Percentiles rank a stretch among this genome's conserved stretches.
Evolutionary conservation across 2,888 invertebrate species (phyloP).

Genomic region (Rutpela maculata): DNA sequence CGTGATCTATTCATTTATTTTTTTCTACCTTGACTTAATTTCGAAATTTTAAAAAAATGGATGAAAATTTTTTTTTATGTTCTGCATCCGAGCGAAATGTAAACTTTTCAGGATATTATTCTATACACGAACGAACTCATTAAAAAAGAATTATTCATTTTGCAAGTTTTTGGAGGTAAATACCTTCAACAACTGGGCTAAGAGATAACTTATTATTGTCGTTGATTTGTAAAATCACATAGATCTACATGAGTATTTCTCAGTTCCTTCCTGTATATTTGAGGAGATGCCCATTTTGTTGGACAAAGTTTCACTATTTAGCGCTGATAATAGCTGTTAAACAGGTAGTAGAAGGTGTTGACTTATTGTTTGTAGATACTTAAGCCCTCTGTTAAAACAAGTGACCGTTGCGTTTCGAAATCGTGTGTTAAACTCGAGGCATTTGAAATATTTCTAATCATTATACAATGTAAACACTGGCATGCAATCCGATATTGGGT

Average conservation of each 20-base stretch:
- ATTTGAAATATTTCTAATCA: constrained; percentile 34
- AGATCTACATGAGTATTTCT: neutral
- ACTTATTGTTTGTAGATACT: constrained; percentile 45
- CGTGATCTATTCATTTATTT: too few relatives aligned
- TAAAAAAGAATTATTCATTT: too few relatives aligned
- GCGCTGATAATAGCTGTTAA: constrained; percentile 46
- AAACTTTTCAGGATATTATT: too few relatives aligned
- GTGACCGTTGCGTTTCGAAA: constrained; percentile 32
- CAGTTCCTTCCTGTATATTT: neutral
- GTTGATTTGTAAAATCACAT: too few relatives aligned
- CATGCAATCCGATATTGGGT: neutral
- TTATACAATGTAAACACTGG: constrained; percentile 35
- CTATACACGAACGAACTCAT: too few relatives aligned
- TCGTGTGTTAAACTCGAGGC: constrained; percentile 12
- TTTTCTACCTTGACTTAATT: too few relatives aligned
- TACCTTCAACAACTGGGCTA: too few relatives aligned
- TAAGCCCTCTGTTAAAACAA: constrained; percentile 25
- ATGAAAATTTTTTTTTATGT: too few relatives aligned
- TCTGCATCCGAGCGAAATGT: too few relatives aligned
- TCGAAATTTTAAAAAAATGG: too few relatives aligned
- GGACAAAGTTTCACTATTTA: constrained; percentile 19
- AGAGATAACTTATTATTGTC: too few relatives aligned
- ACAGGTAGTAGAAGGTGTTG: constrained; percentile 47
- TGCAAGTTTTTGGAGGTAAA: too few relatives aligned
- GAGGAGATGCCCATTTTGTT: neutral